phyloP scores from a whole-genome alignment of 2,888 invertebrate species.

The Pseudococcus longispinus region DNA sequence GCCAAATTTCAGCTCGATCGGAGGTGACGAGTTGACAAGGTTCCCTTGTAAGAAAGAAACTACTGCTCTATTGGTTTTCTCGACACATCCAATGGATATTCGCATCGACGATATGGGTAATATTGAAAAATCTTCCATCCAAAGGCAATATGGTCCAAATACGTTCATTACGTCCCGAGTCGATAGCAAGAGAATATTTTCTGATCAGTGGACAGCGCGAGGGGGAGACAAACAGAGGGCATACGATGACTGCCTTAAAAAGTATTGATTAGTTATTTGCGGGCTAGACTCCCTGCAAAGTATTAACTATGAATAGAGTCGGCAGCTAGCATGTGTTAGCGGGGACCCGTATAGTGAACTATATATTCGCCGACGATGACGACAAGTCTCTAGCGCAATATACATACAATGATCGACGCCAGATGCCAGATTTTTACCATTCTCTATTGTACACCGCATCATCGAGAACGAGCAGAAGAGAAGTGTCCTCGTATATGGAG shows the following conservation, averaged over 20 bases:
- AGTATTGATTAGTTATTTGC: conserved; percentile 43
- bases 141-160: conserved; percentile 3
- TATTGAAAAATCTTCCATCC: neutral
- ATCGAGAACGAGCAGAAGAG: neutral
- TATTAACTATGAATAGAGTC: conserved; percentile 55
- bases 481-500: neutral
- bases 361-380: conserved; percentile 7
- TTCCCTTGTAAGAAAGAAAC: too few species aligned
- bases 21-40: too few species aligned
- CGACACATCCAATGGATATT: neutral
- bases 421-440: conserved; percentile 55
- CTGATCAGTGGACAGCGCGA: neutral
- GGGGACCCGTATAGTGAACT: conserved; percentile 36
- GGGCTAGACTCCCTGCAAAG: conserved; percentile 3
- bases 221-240: neutral
- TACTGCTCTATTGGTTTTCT: too few species aligned
- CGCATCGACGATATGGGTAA: conserved; percentile 3
- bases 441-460: conserved; percentile 34
- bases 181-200: too few species aligned
- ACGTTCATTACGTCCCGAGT: conserved; percentile 1
- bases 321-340: conserved; percentile 57
- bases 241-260: conserved; percentile 6
- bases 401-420: conserved; percentile 52
- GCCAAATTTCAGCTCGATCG: too few species aligned
- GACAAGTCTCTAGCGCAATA: conserved; percentile 19